These are phyloP conservation scores for Spizaetus ornatus DNA, from an alignment of 2,113 vertebrate species.

Conservation along the genomic window DNA sequence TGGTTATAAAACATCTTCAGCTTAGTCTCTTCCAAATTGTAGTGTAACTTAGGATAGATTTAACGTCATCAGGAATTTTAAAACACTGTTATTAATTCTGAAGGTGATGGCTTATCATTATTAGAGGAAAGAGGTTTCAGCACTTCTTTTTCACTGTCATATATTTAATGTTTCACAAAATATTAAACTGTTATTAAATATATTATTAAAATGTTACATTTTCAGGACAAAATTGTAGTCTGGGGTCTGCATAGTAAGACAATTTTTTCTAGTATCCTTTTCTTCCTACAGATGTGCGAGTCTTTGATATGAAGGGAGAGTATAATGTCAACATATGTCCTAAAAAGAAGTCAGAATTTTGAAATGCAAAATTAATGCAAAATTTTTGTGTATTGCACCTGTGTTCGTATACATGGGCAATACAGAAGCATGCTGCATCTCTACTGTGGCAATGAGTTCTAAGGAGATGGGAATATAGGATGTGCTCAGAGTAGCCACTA, in stretches of 20 bases:
- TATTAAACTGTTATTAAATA: neutral
- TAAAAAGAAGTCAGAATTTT: neutral
- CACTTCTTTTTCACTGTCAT: neutral
- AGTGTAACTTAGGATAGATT: neutral
- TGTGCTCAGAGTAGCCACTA: neutral
- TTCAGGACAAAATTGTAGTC: neutral
- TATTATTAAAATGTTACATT: neutral
- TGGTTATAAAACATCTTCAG: neutral
- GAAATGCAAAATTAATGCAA: neutral
- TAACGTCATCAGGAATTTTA: neutral
- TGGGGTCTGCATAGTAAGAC: neutral
- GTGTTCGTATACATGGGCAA: neutral
- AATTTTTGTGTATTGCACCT: neutral
- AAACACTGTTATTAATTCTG: neutral
- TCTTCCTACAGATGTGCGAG: neutral
- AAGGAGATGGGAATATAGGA: neutral
- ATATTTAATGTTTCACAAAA: neutral
- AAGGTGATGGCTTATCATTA: neutral
- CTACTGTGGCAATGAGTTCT: neutral
- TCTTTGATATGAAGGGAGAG: neutral
- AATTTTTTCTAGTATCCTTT: neutral
- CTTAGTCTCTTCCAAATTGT: neutral
- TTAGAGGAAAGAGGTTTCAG: neutral
- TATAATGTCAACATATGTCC: neutral
- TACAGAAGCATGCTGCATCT: neutral